Evolutionary conservation across 2,113 vertebrate species (phyloP), one percentile per base, ranked within the genome.

Genomic region (Hyaena hyaena): DNA sequence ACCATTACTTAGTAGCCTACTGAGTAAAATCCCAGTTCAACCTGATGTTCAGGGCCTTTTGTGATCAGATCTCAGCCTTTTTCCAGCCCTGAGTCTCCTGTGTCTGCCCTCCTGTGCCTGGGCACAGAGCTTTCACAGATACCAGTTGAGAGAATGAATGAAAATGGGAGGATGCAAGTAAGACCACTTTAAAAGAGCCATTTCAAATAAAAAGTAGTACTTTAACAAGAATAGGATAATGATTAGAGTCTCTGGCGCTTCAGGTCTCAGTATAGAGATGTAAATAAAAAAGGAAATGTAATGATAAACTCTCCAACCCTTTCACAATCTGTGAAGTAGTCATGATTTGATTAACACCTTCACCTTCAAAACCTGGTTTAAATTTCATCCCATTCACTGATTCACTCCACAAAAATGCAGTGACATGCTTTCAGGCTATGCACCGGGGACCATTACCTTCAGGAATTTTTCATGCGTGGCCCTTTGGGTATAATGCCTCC

Each of bases 211-310:
- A 90, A 95, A 74, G 4, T 66, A 68, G 45, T 74, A 65, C 35
- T 90, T 92, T 90, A 87, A 65, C 31, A 90, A 88, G 76, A 84
- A 87, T 55, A 95, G 61, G 74, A 89, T 10, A 79, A 33, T 14
- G 45, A 65, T 65, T 90, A 45, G 85, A 97, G 50, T 66, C 26
- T 69, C 11, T 71, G 21, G 8, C 19, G 63, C 71, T 65, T 92
- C 63, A 63, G 33, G 63, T 19, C 28, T 95, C n/a, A 69, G 21
- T 43, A 76, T 3, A 77, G 61, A 91, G 17, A 85, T n/a, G 12
- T 8, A 28, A 43, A 58, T 61, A 23, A 83, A 94, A 90, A 85
- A 68, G 12, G 12, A 58, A 31, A 11, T 33, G 7, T 5, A 58
- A 12, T 33, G 28, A 55, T 55, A 74, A 79, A 12, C 33, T 90